Evolutionary conservation across 2,888 invertebrate species (phyloP).

Genomic region (Lacanobia oleracea): DNA sequence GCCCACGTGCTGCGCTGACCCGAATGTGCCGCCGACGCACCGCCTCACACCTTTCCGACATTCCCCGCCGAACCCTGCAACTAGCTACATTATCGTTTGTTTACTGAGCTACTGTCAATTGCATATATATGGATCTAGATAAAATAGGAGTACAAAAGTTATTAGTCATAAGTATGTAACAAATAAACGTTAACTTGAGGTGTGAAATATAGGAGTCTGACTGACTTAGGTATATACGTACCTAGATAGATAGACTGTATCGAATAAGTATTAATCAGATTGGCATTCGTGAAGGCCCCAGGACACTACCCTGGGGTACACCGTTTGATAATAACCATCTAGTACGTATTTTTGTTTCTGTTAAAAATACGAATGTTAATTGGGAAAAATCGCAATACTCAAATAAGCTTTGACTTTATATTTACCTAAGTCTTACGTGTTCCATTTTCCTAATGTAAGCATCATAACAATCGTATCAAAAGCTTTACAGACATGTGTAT

Average conservation of each 20-base stretch:
- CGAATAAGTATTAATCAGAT: background rate
- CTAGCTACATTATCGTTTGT: slow-evolving; percentile 39
- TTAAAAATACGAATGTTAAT: background rate
- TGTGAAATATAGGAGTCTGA: background rate
- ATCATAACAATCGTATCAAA: background rate
- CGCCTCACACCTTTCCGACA: slow-evolving; percentile 68
- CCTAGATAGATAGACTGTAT: no score
- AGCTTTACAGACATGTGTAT: background rate
- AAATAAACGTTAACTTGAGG: slow-evolving; percentile 1
- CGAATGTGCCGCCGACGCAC: slow-evolving; percentile 80
- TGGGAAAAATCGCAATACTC: background rate
- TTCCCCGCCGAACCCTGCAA: slow-evolving; percentile 58
- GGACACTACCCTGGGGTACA: background rate
- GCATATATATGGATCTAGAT: background rate
- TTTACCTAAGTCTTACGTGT: no score
- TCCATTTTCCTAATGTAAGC: background rate
- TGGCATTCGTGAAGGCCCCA: background rate
- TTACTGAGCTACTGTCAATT: slow-evolving; percentile 40
- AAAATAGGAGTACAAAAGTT: background rate
- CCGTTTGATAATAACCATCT: background rate
- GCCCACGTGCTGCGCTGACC: slow-evolving; percentile 79
- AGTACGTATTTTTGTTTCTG: background rate
- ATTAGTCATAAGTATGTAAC: background rate
- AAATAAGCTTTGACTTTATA: background rate
- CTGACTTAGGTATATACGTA: background rate